Percentiles rank a stretch among this genome's conserved stretches.
These are phyloP conservation scores for Volucella bombylans DNA, from an alignment of 2,888 invertebrate genomes.

Conservation along the genomic window DNA sequence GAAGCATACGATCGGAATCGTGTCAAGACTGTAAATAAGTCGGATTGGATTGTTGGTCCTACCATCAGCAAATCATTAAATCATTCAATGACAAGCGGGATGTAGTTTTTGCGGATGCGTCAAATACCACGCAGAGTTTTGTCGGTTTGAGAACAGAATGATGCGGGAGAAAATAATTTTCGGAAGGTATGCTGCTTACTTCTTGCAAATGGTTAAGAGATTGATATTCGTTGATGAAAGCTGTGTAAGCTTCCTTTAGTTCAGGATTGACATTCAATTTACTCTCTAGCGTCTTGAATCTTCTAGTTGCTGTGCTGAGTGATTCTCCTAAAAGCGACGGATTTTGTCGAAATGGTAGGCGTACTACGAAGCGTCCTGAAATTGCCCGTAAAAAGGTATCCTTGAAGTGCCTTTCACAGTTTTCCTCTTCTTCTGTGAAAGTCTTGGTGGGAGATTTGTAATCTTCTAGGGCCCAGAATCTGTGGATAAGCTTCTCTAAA, in stretches of 20 bases:
- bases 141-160: too few relatives aligned
- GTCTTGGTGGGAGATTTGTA: neutral
- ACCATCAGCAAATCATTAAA: constrained; percentile 65
- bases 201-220: constrained; percentile 16
- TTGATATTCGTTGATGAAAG: constrained; percentile 2
- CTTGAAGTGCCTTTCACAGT: neutral
- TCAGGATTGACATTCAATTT: too few relatives aligned
- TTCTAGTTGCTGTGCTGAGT: neutral
- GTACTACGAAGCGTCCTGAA: constrained; percentile 7
- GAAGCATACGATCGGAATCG: neutral
- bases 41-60: constrained; percentile 74
- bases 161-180: too few relatives aligned
- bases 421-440: constrained; percentile 8
- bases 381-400: constrained; percentile 1
- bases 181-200: neutral
- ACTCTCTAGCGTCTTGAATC: constrained; percentile 6
- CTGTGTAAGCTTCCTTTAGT: neutral
- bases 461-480: too few relatives aligned
- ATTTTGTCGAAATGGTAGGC: constrained; percentile 8
- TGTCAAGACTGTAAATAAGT: constrained; percentile 52
- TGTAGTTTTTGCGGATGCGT: constrained; percentile 22
- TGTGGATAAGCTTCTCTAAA: too few relatives aligned
- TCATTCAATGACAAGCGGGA: constrained; percentile 73
- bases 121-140: too few relatives aligned
- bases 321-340: constrained; percentile 8